Base-by-base conservation (phyloP, 2,797 vertebrate genomes). In the Nannoperca obscura region DNA sequence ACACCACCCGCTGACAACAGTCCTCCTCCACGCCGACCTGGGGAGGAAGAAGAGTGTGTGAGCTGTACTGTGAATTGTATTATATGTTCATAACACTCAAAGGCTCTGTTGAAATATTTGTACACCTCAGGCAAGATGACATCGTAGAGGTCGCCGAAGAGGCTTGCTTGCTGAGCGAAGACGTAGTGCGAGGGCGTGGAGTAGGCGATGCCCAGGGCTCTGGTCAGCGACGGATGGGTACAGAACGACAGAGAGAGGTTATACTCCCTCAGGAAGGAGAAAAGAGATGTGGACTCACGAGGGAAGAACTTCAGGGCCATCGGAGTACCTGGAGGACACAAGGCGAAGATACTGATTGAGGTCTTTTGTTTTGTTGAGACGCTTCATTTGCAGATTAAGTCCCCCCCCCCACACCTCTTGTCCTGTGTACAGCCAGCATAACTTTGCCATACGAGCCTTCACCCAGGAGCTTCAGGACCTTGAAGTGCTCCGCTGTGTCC, bases 291-390 rank as follows among this genome's bases (percentile, higher is more conserved):
- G 64, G 95, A 95, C 36, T 90, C 89, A 60, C 97, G 97, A 0
- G 95, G 96, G 57, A 98, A 96, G 75, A 96, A 95, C 91, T 99
- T 99, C 87, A 99, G 95, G 0, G 97, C 97, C 96, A 99, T 96
- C 0, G 95, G 93, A 1, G 96, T 97, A 2, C 97, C 97, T 99
- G 86, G 27, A 54, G 7, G 13, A 71, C 0, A 17, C 5, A 10
- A 10, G 2, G 9, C 15, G 38, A 15, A 22, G 5, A 24, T 0
- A 0, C 0, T 20, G 2, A n/a, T 19, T 7, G 3, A 0, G 7
- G 9, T 30, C 3, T 17, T 3, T 20, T 55, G 63, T 5, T 7
- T 19, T 14, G 1, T 59, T 0, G 3, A 38, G 36, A 38, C 36
- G 11, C 36, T 38, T 34, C 34, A 34, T 38, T 38, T 3, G 3